These are phyloP conservation scores for Poecile montanus DNA, from an alignment of 2,797 vertebrate genomes.

Conservation along the genomic window DNA sequence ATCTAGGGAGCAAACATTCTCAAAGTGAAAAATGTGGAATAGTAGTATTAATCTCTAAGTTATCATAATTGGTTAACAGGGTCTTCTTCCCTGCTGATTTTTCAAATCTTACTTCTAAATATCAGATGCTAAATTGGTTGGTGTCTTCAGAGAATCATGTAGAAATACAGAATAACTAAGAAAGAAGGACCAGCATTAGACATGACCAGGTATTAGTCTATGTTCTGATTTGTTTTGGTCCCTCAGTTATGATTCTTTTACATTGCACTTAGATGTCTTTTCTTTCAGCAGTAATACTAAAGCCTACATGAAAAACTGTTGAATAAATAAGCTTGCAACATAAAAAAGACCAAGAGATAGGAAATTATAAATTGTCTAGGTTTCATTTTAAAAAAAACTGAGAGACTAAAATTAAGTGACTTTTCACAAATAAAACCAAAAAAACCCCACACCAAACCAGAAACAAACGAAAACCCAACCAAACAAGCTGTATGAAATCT, in stretches of 20 bases:
- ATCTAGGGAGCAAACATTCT: not conserved
- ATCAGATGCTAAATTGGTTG: not conserved
- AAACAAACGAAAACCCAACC: not conserved
- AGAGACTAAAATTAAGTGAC: not conserved
- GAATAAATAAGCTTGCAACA: not conserved
- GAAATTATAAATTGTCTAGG: not conserved
- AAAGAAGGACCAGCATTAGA: not conserved
- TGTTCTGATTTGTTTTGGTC: not conserved
- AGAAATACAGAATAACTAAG: not conserved
- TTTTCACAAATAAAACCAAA: not conserved
- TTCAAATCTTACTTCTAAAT: not conserved
- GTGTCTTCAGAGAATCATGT: not conserved
- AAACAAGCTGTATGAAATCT: not conserved
- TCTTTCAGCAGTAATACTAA: not conserved
- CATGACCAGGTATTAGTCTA: not conserved
- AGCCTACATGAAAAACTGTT: not conserved
- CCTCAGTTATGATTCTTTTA: not conserved
- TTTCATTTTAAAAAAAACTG: not conserved
- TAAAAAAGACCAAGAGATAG: not conserved
- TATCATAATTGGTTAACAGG: not conserved
- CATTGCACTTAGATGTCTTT: not conserved
- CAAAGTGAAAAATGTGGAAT: not conserved
- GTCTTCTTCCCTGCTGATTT: not conserved
- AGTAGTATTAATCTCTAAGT: not conserved
- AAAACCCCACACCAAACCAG: not conserved